Percentiles rank a stretch among this genome's conserved stretches.
Conservation (phyloP, 1,140 invertebrate species). For the Potamilus streckersoni region DNA sequence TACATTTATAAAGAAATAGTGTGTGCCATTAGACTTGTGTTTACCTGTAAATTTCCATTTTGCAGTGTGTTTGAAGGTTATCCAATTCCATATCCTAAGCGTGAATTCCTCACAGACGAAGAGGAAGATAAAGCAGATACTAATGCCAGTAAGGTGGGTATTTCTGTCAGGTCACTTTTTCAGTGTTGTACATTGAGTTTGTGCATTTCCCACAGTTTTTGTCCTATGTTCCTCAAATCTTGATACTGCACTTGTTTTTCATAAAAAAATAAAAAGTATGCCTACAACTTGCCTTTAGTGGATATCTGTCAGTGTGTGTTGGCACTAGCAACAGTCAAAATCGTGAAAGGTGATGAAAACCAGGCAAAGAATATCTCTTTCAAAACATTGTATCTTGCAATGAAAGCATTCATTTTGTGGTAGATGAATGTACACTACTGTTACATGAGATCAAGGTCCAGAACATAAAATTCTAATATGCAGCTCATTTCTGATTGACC, state of each 20-base stretch:
- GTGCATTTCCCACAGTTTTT: not conserved
- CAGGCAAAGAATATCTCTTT: too few species aligned
- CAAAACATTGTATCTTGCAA: too few species aligned
- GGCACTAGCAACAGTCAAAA: too few species aligned
- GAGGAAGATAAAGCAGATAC: conserved; percentile 77
- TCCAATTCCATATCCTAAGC: conserved; percentile 97
- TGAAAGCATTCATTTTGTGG: too few species aligned
- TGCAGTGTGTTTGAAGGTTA: conserved; percentile 92
- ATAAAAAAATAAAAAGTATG: not conserved
- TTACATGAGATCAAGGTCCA: too few species aligned
- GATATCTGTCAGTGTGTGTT: not conserved
- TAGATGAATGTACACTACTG: too few species aligned
- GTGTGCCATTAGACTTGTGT: not conserved
- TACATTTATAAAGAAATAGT: too few species aligned
- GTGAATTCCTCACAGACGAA: conserved; percentile 98
- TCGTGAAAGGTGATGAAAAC: too few species aligned
- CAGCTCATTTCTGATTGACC: too few species aligned
- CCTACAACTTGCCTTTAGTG: not conserved
- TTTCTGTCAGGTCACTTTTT: not conserved
- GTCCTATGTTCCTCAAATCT: not conserved
- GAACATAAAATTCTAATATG: too few species aligned
- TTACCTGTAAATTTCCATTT: conserved; percentile 9
- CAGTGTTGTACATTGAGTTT: too few species aligned
- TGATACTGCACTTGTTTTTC: not conserved
- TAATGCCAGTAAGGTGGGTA: conserved; percentile 51